Conservation (phyloP, 2,888 invertebrate species). For the Pyrochroa serraticornis region DNA sequence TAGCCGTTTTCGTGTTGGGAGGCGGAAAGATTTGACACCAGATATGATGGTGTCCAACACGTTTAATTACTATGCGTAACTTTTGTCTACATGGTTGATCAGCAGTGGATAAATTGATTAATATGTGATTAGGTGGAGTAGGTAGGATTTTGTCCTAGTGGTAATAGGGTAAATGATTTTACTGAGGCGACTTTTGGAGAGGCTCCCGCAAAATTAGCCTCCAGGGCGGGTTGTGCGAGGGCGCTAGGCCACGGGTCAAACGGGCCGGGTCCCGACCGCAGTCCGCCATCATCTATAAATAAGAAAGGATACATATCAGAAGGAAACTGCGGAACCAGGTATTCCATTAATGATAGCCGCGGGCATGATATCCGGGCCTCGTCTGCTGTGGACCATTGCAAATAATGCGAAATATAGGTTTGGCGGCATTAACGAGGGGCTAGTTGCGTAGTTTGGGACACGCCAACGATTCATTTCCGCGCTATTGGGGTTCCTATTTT, state of each 20-base stretch:
- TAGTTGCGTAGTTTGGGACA: constrained; percentile 40
- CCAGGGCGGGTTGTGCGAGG: neutral
- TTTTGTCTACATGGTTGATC: too few species aligned
- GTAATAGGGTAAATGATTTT: neutral
- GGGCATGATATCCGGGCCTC: constrained; percentile 24
- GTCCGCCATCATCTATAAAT: constrained; percentile 37
- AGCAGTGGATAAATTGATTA: too few species aligned
- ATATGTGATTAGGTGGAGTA: too few species aligned
- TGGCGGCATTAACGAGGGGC: constrained; percentile 36
- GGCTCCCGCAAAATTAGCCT: too few species aligned
- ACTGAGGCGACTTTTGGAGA: neutral
- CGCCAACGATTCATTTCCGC: constrained; percentile 34
- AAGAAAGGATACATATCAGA: constrained; percentile 40
- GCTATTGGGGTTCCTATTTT: constrained; percentile 32
- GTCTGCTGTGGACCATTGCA: constrained; percentile 6
- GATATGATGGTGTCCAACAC: too few species aligned
- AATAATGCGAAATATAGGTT: constrained; percentile 33
- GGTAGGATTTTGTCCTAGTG: too few species aligned
- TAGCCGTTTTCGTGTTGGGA: too few species aligned
- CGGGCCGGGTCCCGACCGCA: constrained; percentile 28
- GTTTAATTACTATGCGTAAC: too few species aligned
- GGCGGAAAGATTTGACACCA: too few species aligned
- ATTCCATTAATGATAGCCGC: constrained; percentile 45
- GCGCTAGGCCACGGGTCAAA: neutral
- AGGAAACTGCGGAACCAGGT: constrained; percentile 39